Conservation (phyloP, 2,113 vertebrate species). For the Indicator indicator region DNA sequence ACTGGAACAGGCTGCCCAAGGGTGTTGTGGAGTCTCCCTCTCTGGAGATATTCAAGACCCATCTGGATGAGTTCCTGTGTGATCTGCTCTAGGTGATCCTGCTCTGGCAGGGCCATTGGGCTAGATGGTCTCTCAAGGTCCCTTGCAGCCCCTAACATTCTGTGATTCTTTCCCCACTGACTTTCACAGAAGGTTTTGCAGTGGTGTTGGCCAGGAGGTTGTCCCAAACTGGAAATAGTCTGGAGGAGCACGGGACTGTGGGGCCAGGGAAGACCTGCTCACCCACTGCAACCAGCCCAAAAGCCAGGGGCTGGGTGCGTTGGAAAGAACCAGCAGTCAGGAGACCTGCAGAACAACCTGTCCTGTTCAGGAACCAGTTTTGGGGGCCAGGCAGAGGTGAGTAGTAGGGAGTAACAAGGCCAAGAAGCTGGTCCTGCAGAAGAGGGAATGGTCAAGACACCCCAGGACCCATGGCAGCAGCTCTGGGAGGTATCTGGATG, state of each 20-base stretch:
- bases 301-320: not conserved
- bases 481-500: not conserved
- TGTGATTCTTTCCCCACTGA: not conserved
- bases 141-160: too few relatives aligned
- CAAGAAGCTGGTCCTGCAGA: not conserved
- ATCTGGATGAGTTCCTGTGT: too few relatives aligned
- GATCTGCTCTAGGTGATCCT: too few relatives aligned
- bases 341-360: not conserved
- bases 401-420: not conserved
- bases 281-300: not conserved
- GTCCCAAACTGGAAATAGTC: accelerated
- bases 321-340: not conserved
- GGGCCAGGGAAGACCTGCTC: not conserved
- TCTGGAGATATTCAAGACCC: too few relatives aligned
- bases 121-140: too few relatives aligned
- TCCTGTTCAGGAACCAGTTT: not conserved
- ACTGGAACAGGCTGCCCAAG: too few relatives aligned
- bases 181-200: not conserved
- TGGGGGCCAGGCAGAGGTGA: not conserved
- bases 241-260: not conserved
- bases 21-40: too few relatives aligned
- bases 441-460: not conserved
- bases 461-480: accelerated
- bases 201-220: not conserved
- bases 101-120: too few relatives aligned